phyloP scores from a whole-genome alignment of 2,797 vertebrate genomes.

The Channa striata region DNA sequence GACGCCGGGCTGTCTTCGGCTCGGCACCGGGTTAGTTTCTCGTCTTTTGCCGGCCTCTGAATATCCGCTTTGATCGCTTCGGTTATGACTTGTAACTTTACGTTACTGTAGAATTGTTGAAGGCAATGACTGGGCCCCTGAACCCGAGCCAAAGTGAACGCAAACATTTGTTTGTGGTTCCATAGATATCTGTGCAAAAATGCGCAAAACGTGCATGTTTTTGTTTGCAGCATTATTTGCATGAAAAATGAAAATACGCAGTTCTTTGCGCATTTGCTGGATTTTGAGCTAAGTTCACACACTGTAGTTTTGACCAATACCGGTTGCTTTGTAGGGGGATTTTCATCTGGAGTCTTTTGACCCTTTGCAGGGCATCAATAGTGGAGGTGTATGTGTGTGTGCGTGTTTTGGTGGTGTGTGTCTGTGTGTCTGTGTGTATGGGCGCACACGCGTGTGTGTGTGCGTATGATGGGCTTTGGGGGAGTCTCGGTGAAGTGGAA shows the following conservation, averaged over 20 bases:
- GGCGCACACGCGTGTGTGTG: conserved; percentile 1
- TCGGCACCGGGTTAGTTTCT: conserved; percentile 58
- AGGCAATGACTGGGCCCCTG: conserved; percentile 30
- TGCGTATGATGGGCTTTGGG: conserved; percentile 24
- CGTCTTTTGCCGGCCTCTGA: conserved; percentile 46
- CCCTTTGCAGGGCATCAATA: conserved; percentile 56
- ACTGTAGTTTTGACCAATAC: conserved; percentile 40
- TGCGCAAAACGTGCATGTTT: conserved; percentile 9
- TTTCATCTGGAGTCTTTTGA: conserved; percentile 62
- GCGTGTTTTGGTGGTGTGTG: conserved; percentile 13
- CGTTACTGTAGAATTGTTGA: conserved; percentile 60
- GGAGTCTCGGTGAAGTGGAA: conserved; percentile 51
- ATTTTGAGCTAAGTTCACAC: conserved; percentile 41
- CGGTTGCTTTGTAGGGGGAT: conserved; percentile 47
- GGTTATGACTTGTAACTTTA: conserved; percentile 52
- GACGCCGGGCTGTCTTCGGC: conserved; percentile 63
- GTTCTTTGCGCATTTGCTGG: conserved; percentile 28
- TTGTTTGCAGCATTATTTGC: background rate
- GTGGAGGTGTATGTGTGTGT: conserved; percentile 26
- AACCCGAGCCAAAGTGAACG: conserved; percentile 10
- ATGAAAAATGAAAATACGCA: conserved; percentile 8
- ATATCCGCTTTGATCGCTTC: conserved; percentile 46
- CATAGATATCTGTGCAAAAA: conserved; percentile 12
- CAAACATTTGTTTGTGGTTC: conserved; percentile 32
- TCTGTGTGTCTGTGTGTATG: conserved; percentile 11